phyloP scores from a whole-genome alignment of 2,888 invertebrate species.

The Microctonus hyperodae region DNA sequence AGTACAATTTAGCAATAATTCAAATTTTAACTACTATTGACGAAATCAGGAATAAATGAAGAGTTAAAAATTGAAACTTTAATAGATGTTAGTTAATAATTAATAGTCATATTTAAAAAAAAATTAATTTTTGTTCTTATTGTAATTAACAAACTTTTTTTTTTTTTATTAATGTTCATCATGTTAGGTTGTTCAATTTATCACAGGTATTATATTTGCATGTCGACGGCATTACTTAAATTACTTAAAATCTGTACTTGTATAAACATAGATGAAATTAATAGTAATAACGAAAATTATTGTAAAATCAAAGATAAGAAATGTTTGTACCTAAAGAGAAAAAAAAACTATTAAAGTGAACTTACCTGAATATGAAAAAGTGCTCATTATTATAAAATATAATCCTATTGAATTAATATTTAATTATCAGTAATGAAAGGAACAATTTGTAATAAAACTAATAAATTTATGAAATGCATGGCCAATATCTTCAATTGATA shows the following conservation, averaged over 20 bases:
- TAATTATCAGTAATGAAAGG: conserved; percentile 45
- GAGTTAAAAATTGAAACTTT: neutral
- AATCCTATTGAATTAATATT: conserved; percentile 45
- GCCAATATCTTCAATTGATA: neutral
- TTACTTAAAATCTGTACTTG: too few relatives aligned
- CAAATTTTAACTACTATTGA: neutral
- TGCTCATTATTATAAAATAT: neutral
- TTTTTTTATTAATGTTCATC: neutral
- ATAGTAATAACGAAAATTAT: conserved; percentile 9
- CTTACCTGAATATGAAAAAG: conserved; percentile 20
- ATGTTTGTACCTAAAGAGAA: conserved; percentile 12
- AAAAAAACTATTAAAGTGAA: conserved; percentile 3
- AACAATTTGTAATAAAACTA: conserved; percentile 14
- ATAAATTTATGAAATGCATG: conserved; percentile 15
- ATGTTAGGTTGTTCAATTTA: neutral
- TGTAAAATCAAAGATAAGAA: neutral
- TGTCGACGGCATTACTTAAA: neutral
- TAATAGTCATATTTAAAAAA: neutral
- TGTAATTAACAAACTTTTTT: neutral
- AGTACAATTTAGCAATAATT: conserved; percentile 22
- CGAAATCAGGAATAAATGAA: neutral
- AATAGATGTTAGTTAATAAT: neutral
- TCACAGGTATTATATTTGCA: neutral
- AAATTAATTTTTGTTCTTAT: neutral
- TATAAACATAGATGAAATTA: neutral